Percentiles rank a stretch among this genome's conserved stretches.
These are phyloP conservation scores for Cosmia trapezina DNA, from an alignment of 2,888 invertebrate species.

Conservation along the genomic window DNA sequence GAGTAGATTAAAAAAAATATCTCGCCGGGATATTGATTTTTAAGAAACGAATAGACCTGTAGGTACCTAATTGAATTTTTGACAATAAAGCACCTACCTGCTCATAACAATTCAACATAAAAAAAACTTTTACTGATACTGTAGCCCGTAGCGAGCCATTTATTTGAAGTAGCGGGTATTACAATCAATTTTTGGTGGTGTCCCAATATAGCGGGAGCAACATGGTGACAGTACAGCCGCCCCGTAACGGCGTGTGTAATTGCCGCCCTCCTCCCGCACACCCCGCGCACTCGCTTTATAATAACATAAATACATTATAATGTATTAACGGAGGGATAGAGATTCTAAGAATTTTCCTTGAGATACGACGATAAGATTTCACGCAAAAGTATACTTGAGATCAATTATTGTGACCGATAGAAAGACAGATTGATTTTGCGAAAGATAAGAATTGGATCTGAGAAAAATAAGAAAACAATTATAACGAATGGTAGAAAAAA, in stretches of 20 bases:
- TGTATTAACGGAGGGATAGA: conserved; percentile 12
- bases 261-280: conserved; percentile 20
- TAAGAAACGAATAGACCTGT: background rate
- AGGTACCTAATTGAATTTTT: background rate
- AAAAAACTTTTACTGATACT: background rate
- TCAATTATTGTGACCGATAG: conserved; percentile 6
- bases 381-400: conserved; percentile 1
- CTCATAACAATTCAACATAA: background rate
- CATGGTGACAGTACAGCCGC: conserved; percentile 39
- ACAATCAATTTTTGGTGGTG: conserved; percentile 43
- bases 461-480: no score
- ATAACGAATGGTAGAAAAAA: no score
- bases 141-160: conserved; percentile 16
- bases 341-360: conserved; percentile 5
- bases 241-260: conserved; percentile 47
- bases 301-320: conserved; percentile 48
- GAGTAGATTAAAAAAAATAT: background rate
- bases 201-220: conserved; percentile 18
- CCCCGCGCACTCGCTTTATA: conserved; percentile 31
- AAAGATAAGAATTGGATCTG: background rate
- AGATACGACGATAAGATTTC: background rate
- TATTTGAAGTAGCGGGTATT: conserved; percentile 16
- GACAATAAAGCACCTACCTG: background rate
- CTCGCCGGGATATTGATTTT: background rate
- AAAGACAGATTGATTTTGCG: conserved; percentile 11